A percentile compares a stretch with the other conserved stretches of the same genome.
Evolutionary conservation across 2,113 vertebrate genomes (phyloP).

Genomic region (Brachypodius melanocephalos): DNA sequence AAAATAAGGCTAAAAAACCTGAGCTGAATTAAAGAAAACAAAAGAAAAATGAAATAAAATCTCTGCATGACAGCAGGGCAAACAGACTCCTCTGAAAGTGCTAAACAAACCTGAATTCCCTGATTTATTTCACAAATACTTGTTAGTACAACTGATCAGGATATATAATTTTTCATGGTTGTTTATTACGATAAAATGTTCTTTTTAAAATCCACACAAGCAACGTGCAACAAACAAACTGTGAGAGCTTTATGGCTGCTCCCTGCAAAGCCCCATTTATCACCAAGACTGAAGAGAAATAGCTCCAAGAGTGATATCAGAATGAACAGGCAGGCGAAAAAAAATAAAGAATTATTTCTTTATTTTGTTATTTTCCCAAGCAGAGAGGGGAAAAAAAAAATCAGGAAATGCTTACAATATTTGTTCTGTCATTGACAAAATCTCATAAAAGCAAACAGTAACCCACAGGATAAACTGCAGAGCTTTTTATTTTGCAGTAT

Average conservation of each 20-base stretch:
- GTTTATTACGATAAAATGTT: background rate
- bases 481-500: background rate
- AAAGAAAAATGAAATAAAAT: background rate
- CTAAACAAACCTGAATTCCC: background rate
- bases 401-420: background rate
- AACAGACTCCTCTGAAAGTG: background rate
- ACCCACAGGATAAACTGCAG: background rate
- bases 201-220: background rate
- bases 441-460: background rate
- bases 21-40: background rate
- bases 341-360: background rate
- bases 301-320: background rate
- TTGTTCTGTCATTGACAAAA: background rate
- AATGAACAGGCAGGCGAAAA: background rate
- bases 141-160: background rate
- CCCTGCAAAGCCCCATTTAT: conserved; percentile 25
- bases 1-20: background rate
- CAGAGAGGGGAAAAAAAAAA: background rate
- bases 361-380: background rate
- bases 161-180: background rate
- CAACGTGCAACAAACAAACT: background rate
- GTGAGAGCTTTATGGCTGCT: background rate
- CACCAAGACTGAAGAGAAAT: conserved; percentile 2
- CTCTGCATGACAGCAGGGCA: background rate
- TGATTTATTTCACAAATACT: conserved; percentile 8